These are phyloP conservation scores for Pegea sp. DNA, from an alignment of 23 tunicate genomes.

Conservation along the genomic window DNA sequence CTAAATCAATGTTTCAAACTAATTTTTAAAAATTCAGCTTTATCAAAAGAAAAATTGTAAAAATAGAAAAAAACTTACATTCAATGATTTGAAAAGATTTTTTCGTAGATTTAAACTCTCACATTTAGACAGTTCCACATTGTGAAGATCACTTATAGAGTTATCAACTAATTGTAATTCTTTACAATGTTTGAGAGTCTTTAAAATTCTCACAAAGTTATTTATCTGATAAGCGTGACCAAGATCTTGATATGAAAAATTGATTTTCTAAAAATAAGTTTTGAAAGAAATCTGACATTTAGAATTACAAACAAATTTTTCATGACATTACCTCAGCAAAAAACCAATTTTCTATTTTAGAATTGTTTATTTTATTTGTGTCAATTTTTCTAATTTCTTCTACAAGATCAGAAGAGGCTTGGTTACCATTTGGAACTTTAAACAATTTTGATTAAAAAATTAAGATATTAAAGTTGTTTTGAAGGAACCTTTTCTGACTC, in stretches of 20 bases:
- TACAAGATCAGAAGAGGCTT: too few relatives aligned
- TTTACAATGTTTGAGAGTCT: conserved; percentile 16
- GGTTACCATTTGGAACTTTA: too few relatives aligned
- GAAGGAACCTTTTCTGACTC: conserved; percentile 44
- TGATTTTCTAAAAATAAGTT: conserved; percentile 34
- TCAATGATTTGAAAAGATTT: conserved; percentile 38
- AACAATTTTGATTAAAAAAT: too few relatives aligned
- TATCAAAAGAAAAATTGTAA: background rate
- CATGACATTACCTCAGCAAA: too few relatives aligned
- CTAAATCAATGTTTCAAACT: too few relatives aligned
- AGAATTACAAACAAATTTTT: too few relatives aligned
- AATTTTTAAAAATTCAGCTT: too few relatives aligned
- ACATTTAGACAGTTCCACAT: conserved; percentile 22
- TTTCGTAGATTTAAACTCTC: conserved; percentile 20
- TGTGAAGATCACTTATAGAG: conserved; percentile 17
- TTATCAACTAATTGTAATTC: conserved; percentile 48
- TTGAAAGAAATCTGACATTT: too few relatives aligned
- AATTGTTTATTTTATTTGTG: too few relatives aligned
- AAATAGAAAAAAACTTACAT: conserved; percentile 9
- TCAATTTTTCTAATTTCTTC: too few relatives aligned
- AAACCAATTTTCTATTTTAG: too few relatives aligned
- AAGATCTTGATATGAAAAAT: conserved; percentile 67
- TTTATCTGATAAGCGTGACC: conserved; percentile 51
- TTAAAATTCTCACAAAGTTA: conserved; percentile 35
- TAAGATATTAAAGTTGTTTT: background rate